Evolutionary conservation across 2,113 vertebrate species (phyloP), one percentile per base, ranked within the genome.

Genomic region (Oreochromis tanganicae): DNA sequence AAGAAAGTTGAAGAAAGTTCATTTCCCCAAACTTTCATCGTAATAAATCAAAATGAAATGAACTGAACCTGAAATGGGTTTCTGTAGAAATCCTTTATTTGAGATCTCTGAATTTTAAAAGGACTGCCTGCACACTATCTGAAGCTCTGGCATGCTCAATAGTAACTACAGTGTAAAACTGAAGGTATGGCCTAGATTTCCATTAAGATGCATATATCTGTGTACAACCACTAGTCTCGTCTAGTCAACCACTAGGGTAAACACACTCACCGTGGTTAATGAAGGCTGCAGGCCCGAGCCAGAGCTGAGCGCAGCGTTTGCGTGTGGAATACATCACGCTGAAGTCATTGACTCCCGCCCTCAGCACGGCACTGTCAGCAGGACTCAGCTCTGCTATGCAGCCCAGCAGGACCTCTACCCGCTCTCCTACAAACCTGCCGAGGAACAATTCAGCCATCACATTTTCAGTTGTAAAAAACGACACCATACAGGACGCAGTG

Each of bases 281-380:
- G 93, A 99, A 99, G 61, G 98, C 98, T 0, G 98, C 98, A 0
- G 98, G 98, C 10, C 98, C 98, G 0, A 99, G 96, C 98, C 98
- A 98, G 46, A 98, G 97, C 91, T 98, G 98, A 3, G 98, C 97
- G 4, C 98, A 98, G 90, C 96, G 97, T 81, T 98, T 98, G 16
- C 98, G 97, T 0, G 98, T 99, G 1, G 98, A 99, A 93, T 99
- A 99, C 98, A 98, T 99, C 80, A 99, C 97, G 68, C 98, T 99
- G 95, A 99, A 99, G 93, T 98, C 98, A 1, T 99, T 99, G 85
- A 98, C 97, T 1, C 98, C 98, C 0, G 97, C 95, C 66, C 97
- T 92, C 36, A 99, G 96, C 73, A 99, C 97, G 2, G 95, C 95
- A 36, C 97, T 97, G 34, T 99, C 97, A 0, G 96, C 93, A 9